Conservation (phyloP, 2,797 vertebrate genomes). For the Potorous gilbertii region DNA sequence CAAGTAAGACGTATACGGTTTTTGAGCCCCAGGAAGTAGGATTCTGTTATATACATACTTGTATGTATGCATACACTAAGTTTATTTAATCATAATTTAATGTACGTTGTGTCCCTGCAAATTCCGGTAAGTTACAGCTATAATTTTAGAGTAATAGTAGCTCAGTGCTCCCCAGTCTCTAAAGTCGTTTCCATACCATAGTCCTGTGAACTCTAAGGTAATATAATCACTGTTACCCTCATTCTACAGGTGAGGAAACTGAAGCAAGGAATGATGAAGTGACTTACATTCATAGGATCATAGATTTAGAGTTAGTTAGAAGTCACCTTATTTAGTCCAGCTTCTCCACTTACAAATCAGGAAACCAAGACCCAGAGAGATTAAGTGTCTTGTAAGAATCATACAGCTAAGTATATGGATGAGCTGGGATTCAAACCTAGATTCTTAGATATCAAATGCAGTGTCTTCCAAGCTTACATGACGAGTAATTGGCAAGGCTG, state of each 20-base stretch:
- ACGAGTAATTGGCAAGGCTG: neutral
- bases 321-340: neutral
- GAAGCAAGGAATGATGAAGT: neutral
- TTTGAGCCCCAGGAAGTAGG: neutral
- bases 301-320: neutral
- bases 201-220: neutral
- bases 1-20: neutral
- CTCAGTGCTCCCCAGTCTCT: neutral
- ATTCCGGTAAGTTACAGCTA: neutral
- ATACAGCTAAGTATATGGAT: neutral
- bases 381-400: neutral
- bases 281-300: neutral
- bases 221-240: neutral
- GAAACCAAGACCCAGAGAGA: neutral
- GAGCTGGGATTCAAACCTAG: neutral
- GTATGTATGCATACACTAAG: neutral
- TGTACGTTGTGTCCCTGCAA: neutral
- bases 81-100: neutral
- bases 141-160: neutral
- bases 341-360: neutral
- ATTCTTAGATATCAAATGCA: neutral
- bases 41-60: neutral
- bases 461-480: neutral
- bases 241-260: neutral
- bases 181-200: neutral